These are phyloP conservation scores for Turdus rufiventris DNA, from an alignment of 2,113 vertebrate genomes.

Conservation along the genomic window DNA sequence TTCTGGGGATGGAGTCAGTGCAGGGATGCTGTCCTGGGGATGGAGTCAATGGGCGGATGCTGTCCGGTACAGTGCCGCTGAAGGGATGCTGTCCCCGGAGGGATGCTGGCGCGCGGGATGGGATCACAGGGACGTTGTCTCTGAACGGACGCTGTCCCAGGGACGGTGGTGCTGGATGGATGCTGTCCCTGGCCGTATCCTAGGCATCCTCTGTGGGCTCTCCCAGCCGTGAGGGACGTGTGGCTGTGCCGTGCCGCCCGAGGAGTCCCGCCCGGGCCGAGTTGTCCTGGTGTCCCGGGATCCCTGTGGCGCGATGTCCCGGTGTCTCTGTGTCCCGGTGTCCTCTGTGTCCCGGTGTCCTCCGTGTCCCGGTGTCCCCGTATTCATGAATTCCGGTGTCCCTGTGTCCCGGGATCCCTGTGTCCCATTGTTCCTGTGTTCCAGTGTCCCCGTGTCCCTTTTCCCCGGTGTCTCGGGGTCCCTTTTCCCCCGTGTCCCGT, in stretches of 20 bases:
- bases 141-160: not conserved
- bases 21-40: not conserved
- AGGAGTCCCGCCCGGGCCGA: too few relatives aligned
- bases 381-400: not conserved
- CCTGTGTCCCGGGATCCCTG: fast-evolving
- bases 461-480: too few relatives aligned
- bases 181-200: not conserved
- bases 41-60: fast-evolving
- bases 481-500: too few relatives aligned
- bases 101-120: fast-evolving
- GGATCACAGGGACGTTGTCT: too few relatives aligned
- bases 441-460: not conserved
- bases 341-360: too few relatives aligned
- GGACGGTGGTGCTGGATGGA: not conserved
- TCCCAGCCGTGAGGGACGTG: too few relatives aligned
- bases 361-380: not conserved
- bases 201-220: not conserved
- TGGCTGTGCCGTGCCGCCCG: not conserved
- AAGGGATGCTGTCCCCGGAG: not conserved
- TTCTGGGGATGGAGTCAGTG: too few relatives aligned
- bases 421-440: fast-evolving
- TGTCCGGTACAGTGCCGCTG: fast-evolving
- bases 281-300: not conserved
- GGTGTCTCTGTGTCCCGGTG: not conserved
- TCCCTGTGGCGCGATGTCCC: not conserved